Conservation (phyloP, 2,113 vertebrate genomes). For the Riparia riparia region DNA sequence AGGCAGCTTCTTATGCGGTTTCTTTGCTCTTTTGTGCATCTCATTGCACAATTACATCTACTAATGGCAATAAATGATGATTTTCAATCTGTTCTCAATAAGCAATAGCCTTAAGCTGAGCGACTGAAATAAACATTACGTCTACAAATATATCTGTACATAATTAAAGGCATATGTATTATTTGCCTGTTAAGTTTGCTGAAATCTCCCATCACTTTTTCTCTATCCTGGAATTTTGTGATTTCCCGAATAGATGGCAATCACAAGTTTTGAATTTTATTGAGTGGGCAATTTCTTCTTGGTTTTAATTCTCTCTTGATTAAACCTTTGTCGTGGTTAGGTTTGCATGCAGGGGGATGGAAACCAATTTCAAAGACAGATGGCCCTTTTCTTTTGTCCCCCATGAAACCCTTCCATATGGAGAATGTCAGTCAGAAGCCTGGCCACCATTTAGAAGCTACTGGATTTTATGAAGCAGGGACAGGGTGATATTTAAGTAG, state of each 20-base stretch:
- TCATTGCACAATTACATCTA: neutral
- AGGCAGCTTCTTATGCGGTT: neutral
- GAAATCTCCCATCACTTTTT: neutral
- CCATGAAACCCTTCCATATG: neutral
- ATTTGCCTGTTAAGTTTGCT: neutral
- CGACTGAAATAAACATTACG: neutral
- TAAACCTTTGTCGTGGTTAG: constrained; percentile 3
- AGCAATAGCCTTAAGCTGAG: neutral
- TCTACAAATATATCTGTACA: neutral
- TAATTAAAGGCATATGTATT: neutral
- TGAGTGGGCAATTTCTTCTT: neutral
- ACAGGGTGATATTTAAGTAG: neutral
- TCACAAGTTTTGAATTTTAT: neutral
- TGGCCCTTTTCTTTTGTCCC: constrained; percentile 1
- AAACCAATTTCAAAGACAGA: neutral
- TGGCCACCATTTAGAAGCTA: neutral
- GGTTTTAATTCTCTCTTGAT: constrained; percentile 9
- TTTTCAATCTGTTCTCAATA: neutral
- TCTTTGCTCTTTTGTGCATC: neutral
- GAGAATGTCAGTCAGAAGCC: neutral
- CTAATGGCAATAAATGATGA: neutral
- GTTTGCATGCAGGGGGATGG: neutral
- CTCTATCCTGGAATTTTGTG: neutral
- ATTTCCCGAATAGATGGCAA: neutral
- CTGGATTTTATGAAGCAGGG: neutral